Percentiles rank a stretch among this genome's conserved stretches.
Evolutionary conservation across 2,797 vertebrate species (phyloP).

Genomic region (Notoglanidium macrostoma): DNA sequence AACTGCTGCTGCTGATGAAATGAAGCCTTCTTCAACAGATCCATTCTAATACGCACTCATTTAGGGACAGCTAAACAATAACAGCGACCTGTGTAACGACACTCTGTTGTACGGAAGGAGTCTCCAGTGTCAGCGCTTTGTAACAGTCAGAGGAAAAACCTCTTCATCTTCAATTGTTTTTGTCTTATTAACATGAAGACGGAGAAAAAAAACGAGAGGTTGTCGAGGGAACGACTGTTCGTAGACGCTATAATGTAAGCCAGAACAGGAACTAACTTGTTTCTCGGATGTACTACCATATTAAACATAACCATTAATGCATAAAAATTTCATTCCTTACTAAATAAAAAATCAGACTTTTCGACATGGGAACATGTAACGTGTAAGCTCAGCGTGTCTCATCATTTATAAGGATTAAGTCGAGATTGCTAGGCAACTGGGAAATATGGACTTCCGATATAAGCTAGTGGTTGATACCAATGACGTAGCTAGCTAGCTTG

Average conservation of each 20-base stretch:
- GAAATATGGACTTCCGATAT: neutral
- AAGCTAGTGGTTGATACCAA: neutral
- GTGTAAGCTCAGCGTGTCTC: neutral
- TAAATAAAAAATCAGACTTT: neutral
- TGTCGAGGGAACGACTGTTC: neutral
- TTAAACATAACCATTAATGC: neutral
- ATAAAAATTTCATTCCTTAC: neutral
- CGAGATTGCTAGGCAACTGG: neutral
- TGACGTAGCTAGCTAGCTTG: neutral
- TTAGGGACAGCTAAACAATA: neutral
- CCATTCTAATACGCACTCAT: neutral
- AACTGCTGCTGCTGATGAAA: neutral
- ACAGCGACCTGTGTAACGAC: neutral
- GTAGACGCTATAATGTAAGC: neutral
- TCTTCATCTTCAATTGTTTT: neutral
- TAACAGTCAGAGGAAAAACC: neutral
- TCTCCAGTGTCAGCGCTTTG: neutral
- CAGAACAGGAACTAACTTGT: neutral
- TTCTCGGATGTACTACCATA: neutral
- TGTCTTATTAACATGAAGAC: neutral
- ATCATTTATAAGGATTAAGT: neutral
- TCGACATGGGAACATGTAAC: neutral
- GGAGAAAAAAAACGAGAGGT: neutral
- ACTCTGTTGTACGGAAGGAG: neutral
- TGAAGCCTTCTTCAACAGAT: neutral